These are phyloP conservation scores for Hofmannophila pseudospretella DNA, from an alignment of 2,888 invertebrate species.

Conservation along the genomic window DNA sequence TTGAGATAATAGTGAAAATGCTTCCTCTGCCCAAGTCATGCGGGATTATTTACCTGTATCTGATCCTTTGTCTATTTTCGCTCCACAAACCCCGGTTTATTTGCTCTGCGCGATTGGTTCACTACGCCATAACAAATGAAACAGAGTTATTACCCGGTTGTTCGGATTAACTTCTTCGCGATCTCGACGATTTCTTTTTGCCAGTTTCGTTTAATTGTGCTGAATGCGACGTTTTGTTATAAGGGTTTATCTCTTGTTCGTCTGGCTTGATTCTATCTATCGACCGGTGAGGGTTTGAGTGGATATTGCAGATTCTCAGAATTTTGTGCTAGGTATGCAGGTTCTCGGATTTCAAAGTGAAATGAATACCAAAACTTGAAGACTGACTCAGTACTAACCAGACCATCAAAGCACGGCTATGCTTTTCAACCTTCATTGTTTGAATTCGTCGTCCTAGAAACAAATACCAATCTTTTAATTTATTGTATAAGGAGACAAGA, in stretches of 20 bases:
- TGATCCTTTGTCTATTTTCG: constrained; percentile 72
- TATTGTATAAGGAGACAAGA: no score
- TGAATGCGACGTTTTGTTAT: constrained; percentile 17
- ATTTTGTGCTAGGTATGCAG: no score
- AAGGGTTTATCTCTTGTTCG: constrained; percentile 7
- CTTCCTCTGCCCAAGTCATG: constrained; percentile 53
- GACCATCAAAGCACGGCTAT: no score
- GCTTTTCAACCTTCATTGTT: no score
- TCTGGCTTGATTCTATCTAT: no score
- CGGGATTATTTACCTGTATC: constrained; percentile 60
- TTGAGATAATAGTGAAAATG: constrained; percentile 48
- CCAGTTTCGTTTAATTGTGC: constrained; percentile 22
- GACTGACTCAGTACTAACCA: no score
- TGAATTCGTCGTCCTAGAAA: no score
- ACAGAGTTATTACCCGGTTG: constrained; percentile 61
- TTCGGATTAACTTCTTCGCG: constrained; percentile 53
- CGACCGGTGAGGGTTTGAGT: no score
- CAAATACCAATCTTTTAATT: no score
- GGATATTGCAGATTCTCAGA: no score
- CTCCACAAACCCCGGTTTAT: constrained; percentile 66
- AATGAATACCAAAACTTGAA: no score
- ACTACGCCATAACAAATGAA: constrained; percentile 65
- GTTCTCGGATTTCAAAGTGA: no score
- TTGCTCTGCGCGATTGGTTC: constrained; percentile 66
- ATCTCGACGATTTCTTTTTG: constrained; percentile 23